These are phyloP conservation scores for Dryococelus australis DNA, from an alignment of 2,888 invertebrate species.

Conservation along the genomic window DNA sequence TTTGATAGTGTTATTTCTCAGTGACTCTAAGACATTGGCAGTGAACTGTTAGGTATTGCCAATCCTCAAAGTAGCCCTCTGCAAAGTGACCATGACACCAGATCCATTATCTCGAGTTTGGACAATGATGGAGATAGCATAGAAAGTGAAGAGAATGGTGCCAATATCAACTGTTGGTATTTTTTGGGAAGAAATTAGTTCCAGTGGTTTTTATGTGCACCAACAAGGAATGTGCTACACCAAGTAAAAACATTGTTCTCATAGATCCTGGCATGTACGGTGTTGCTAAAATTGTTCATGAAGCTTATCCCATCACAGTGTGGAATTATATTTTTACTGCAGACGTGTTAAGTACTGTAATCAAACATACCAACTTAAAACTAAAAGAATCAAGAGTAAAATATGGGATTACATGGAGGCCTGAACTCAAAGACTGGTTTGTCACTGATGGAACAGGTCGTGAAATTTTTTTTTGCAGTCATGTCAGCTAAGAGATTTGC, in stretches of 20 bases:
- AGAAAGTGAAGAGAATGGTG: too few species aligned
- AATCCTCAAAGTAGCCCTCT: too few species aligned
- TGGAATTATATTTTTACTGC: slow-evolving; percentile 1
- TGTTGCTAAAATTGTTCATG: background rate
- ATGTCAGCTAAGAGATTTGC: background rate
- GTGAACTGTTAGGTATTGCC: too few species aligned
- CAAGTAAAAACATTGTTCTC: background rate
- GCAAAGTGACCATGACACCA: too few species aligned
- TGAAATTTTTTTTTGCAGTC: background rate
- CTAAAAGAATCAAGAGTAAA: background rate
- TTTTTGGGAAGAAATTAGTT: background rate
- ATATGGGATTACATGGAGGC: background rate
- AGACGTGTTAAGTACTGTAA: background rate
- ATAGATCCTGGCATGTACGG: background rate
- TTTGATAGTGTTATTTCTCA: too few species aligned
- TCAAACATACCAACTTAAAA: background rate
- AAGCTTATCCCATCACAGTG: background rate
- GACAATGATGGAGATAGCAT: too few species aligned
- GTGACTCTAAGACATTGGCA: too few species aligned
- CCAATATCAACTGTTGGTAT: background rate
- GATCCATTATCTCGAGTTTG: too few species aligned
- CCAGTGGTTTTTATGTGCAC: background rate
- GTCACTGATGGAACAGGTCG: background rate
- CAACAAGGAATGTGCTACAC: background rate
- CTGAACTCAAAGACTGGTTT: background rate